Evolutionary conservation across 1,140 invertebrate genomes (phyloP).

Genomic region (Maconellicoccus hirsutus): DNA sequence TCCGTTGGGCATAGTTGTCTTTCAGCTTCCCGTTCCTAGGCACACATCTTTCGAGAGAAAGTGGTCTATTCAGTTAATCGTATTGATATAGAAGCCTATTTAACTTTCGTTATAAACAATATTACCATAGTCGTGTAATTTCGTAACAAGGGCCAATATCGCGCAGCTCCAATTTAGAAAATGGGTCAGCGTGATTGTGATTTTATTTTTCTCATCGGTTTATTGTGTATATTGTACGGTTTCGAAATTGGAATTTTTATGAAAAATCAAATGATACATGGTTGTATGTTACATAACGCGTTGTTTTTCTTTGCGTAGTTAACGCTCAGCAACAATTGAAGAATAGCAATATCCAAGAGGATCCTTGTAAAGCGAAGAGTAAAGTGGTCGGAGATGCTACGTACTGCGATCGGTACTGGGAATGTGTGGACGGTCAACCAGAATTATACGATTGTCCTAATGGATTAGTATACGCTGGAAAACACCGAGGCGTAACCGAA

Average conservation of each 20-base stretch:
- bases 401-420: constrained; percentile 75
- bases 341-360: constrained; percentile 29
- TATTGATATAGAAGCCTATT: not conserved
- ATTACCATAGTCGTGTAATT: not conserved
- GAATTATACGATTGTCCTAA: constrained; percentile 81
- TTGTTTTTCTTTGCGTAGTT: not conserved
- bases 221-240: too few species aligned
- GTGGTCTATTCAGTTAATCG: constrained; percentile 3
- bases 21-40: not conserved
- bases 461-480: constrained; percentile 76
- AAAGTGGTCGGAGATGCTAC: constrained; percentile 59
- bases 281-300: not conserved
- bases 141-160: not conserved
- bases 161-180: not conserved
- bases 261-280: not conserved
- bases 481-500: constrained; percentile 71
- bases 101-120: not conserved
- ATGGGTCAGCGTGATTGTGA: not conserved
- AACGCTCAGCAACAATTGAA: constrained; percentile 26
- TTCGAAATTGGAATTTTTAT: too few species aligned
- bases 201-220: too few species aligned
- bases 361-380: constrained; percentile 32
- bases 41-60: not conserved
- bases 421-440: constrained; percentile 62
- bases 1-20: not conserved